Conservation (phyloP, 2,113 vertebrate species). For the Delphinapterus leucas region DNA sequence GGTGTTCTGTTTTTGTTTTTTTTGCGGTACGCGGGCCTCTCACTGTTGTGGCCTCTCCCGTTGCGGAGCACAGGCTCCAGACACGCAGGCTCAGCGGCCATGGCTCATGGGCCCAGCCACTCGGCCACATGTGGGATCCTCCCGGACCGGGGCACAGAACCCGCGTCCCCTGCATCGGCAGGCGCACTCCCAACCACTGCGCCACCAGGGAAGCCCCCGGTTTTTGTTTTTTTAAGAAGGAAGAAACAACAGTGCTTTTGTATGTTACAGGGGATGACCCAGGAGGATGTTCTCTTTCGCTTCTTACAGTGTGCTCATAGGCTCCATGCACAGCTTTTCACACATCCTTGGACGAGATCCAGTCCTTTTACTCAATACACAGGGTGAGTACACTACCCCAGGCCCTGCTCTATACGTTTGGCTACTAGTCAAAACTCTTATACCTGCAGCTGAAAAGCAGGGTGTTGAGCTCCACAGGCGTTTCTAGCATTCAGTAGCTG, state of each 20-base stretch:
- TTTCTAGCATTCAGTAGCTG: neutral
- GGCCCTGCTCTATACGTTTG: neutral
- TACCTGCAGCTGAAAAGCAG: neutral
- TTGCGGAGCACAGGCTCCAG: no score
- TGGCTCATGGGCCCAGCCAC: no score
- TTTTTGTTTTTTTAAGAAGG: neutral
- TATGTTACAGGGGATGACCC: neutral
- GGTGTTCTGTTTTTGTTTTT: no score
- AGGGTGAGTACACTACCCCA: no score
- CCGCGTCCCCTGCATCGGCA: no score
- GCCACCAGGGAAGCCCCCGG: no score
- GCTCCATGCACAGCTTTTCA: neutral
- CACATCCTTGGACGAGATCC: neutral
- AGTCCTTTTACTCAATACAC: neutral
- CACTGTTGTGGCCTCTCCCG: no score
- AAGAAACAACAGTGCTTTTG: neutral
- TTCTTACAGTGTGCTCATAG: neutral
- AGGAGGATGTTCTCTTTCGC: neutral
- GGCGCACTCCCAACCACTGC: no score
- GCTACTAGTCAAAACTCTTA: neutral
- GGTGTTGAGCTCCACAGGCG: no score
- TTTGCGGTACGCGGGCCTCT: no score
- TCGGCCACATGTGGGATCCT: fast-evolving
- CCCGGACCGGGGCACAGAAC: no score
- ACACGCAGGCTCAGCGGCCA: no score